Evolutionary conservation across 2,888 invertebrate genomes (phyloP), one percentile per base, ranked within the genome.

Genomic region (Scrobipalpa atriplicella): DNA sequence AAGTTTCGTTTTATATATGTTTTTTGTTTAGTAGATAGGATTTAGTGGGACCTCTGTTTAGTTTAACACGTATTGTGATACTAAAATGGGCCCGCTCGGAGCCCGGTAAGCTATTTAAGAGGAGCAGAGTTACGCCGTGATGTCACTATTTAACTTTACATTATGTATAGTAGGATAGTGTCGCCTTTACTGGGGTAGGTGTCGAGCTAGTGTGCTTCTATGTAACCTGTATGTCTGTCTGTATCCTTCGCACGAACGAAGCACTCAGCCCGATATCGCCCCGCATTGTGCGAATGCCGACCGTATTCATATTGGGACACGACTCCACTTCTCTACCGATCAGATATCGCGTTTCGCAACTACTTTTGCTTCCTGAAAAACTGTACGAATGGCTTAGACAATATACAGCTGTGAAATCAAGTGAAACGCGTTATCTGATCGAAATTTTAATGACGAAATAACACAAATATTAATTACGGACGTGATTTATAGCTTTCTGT

Each of bases 11-110:
- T 84, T 86, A 56, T 86, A 78, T 85, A 85, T 81, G 78, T 80
- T 82, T 21, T 86, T 86, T 85, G 78, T 75, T 81, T 84, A 81
- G 79, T 81, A 81, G 60, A 81, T 83, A 83, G 82, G 76, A 78
- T 79, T 80, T 82, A 84, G 83, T 81, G 83, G 83, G 86, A 87
- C 83, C 84, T 86, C 80, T 75, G 77, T 88, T 90, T 87, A 85
- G 86, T 88, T 88, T 83, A 83, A 86, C 87, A 84, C 83, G 78
- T 85, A 87, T 89, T 90, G 90, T 91, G 90, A 90, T 90, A 90
- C 86, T 89, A 86, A 83, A 82, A 79, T 83, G 89, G 89, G 90
- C 85, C 80, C 84, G 84, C 82, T 78, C 76, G 80, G 79, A 80
- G 86, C 85, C 84, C 86, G 81, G 80, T 87, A 86, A 88, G 87